Evolutionary conservation across 2,888 invertebrate genomes (phyloP).

Genomic region (Zygogramma bicolorata): DNA sequence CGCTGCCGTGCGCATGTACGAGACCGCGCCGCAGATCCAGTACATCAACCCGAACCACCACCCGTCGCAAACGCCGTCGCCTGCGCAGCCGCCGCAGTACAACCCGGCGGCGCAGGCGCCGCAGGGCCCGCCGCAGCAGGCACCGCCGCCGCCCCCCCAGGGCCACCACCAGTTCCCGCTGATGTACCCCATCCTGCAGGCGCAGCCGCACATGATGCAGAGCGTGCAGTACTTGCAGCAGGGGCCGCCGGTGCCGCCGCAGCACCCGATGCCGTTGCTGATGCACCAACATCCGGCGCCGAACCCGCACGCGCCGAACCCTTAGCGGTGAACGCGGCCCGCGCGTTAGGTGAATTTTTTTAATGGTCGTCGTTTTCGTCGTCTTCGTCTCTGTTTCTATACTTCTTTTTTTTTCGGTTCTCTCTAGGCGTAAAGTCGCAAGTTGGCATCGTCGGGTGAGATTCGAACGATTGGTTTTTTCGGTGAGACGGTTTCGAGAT

Average conservation of each 20-base stretch:
- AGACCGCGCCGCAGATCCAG: conserved; percentile 66
- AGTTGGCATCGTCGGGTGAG: neutral
- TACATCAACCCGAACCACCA: conserved; percentile 64
- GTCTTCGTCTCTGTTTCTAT: neutral
- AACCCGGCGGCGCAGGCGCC: conserved; percentile 56
- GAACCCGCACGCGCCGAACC: conserved; percentile 61
- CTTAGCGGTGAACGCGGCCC: conserved; percentile 57
- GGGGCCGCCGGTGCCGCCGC: conserved; percentile 67
- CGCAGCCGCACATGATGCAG: conserved; percentile 69
- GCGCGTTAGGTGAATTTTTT: conserved; percentile 42
- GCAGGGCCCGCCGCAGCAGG: conserved; percentile 65
- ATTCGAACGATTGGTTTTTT: too few relatives aligned
- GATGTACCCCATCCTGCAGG: conserved; percentile 71
- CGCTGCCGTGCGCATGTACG: conserved; percentile 73
- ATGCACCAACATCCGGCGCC: conserved; percentile 65
- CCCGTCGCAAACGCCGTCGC: conserved; percentile 69
- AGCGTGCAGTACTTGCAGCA: conserved; percentile 69
- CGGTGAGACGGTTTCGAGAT: too few relatives aligned
- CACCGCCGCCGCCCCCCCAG: conserved; percentile 71
- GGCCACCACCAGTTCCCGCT: conserved; percentile 61
- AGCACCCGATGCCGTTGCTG: conserved; percentile 57
- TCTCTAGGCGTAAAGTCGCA: conserved; percentile 10
- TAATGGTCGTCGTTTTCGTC: conserved; percentile 9
- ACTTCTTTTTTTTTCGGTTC: too few relatives aligned
- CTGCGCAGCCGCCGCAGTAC: conserved; percentile 63